These are phyloP conservation scores for Nycteola revayana DNA, from an alignment of 2,888 invertebrate species.

Conservation along the genomic window DNA sequence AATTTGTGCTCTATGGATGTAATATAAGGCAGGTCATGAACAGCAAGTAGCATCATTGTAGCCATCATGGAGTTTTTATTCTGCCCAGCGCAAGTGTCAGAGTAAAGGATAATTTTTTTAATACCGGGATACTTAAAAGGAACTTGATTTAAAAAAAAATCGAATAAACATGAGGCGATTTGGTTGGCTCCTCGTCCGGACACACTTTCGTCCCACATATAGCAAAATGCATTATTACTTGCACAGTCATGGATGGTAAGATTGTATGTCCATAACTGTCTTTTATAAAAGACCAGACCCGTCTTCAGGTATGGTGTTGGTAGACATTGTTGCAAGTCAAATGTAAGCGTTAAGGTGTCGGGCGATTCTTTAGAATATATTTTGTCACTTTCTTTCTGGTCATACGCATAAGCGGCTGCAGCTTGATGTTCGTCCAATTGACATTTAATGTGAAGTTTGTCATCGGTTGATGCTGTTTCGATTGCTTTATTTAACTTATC, in stretches of 20 bases:
- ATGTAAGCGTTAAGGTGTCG: conserved; percentile 12
- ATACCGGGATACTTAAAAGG: background rate
- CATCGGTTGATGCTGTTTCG: conserved; percentile 1
- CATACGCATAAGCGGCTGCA: conserved; percentile 10
- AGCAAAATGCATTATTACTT: conserved; percentile 10
- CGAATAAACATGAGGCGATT: conserved; percentile 6
- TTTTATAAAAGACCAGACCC: conserved; percentile 6
- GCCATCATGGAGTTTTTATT: background rate
- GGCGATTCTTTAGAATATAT: conserved; percentile 8
- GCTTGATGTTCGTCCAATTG: conserved; percentile 12
- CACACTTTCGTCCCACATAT: conserved; percentile 13
- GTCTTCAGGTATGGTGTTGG: conserved; percentile 18
- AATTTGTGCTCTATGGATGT: too few species aligned
- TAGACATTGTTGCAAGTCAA: conserved; percentile 28
- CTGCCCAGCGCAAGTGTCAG: conserved; percentile 6
- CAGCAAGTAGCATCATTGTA: too few species aligned
- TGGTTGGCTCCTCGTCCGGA: conserved; percentile 12
- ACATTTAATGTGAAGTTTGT: background rate
- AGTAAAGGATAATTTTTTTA: conserved; percentile 2
- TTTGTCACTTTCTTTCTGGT: conserved; percentile 6
- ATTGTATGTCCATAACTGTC: conserved; percentile 10
- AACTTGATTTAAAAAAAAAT: background rate
- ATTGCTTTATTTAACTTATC: conserved; percentile 10
- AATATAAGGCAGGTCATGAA: too few species aligned
- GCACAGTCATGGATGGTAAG: conserved; percentile 9